phyloP scores from a whole-genome alignment of 2,888 invertebrate genomes.

The Eupithecia pulchellata region DNA sequence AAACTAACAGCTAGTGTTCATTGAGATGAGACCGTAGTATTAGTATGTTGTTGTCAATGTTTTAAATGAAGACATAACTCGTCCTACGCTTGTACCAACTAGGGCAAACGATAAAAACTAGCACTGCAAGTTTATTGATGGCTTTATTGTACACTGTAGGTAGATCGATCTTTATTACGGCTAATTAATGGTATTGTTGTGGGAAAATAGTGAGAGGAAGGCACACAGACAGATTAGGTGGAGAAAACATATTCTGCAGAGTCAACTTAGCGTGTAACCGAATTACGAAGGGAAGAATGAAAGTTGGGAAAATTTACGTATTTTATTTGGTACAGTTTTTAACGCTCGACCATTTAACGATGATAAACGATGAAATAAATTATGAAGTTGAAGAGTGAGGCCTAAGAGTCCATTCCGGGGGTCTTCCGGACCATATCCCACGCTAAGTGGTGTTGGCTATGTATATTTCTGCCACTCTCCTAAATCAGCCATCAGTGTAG shows the following conservation, averaged over 20 bases:
- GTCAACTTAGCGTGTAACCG: not conserved
- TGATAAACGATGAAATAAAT: not conserved
- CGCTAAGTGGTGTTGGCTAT: too few species aligned
- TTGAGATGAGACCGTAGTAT: too few species aligned
- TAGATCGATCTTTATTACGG: not conserved
- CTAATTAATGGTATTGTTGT: conserved; percentile 1
- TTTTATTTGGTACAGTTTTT: not conserved
- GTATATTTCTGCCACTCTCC: too few species aligned
- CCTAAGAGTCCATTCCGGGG: too few species aligned
- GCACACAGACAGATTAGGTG: not conserved
- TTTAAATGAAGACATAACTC: conserved; percentile 38
- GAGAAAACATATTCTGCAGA: conserved; percentile 1
- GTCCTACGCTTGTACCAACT: conserved; percentile 24
- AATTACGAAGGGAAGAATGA: not conserved
- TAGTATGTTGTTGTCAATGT: too few species aligned
- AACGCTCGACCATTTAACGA: not conserved
- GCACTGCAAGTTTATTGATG: conserved; percentile 11
- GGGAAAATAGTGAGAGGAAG: not conserved
- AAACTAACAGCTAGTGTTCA: too few species aligned
- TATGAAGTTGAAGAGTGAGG: not conserved
- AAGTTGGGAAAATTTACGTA: not conserved
- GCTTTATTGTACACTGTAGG: not conserved
- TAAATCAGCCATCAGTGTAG: too few species aligned
- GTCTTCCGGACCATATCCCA: too few species aligned
- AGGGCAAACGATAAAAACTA: conserved; percentile 29